A percentile compares a stretch with the other conserved stretches of the same genome.
phyloP scores from a whole-genome alignment of 1,140 invertebrate genomes.

The Lepidostoma basale region DNA sequence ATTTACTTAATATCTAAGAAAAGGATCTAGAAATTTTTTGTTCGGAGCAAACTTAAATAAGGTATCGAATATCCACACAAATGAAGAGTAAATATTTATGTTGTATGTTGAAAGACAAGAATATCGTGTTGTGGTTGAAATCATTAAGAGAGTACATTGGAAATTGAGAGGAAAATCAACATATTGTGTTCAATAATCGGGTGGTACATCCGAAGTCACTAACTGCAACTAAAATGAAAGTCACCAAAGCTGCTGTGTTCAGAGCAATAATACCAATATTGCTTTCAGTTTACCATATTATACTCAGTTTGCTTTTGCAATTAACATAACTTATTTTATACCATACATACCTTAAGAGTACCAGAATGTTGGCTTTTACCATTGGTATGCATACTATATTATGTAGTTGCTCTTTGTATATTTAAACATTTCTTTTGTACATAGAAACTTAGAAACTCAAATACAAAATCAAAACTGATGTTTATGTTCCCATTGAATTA shows the following conservation, averaged over 20 bases:
- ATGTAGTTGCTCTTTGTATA: too few relatives aligned
- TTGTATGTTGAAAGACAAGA: too few relatives aligned
- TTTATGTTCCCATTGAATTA: too few relatives aligned
- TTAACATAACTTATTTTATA: slow-evolving; percentile 5
- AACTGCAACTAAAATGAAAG: background rate
- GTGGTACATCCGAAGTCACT: slow-evolving; percentile 5
- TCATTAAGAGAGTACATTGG: background rate
- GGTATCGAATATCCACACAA: too few relatives aligned
- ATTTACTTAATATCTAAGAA: background rate
- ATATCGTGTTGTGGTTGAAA: too few relatives aligned
- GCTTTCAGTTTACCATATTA: slow-evolving; percentile 15
- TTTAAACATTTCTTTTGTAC: too few relatives aligned
- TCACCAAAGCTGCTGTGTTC: slow-evolving; percentile 28
- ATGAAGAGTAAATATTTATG: too few relatives aligned
- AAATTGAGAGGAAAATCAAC: background rate
- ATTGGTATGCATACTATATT: too few relatives aligned
- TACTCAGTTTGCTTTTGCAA: slow-evolving; percentile 15
- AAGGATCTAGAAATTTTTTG: too few relatives aligned
- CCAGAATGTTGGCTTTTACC: slow-evolving; percentile 3
- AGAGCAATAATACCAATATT: slow-evolving; percentile 20
- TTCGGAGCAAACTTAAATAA: too few relatives aligned
- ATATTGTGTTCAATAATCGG: slow-evolving; percentile 15
- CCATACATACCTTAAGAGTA: background rate
- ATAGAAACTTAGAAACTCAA: too few relatives aligned
- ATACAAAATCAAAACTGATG: too few relatives aligned